Evolutionary conservation across 1,140 invertebrate species (phyloP).

Genomic region (Nephila pilipes): DNA sequence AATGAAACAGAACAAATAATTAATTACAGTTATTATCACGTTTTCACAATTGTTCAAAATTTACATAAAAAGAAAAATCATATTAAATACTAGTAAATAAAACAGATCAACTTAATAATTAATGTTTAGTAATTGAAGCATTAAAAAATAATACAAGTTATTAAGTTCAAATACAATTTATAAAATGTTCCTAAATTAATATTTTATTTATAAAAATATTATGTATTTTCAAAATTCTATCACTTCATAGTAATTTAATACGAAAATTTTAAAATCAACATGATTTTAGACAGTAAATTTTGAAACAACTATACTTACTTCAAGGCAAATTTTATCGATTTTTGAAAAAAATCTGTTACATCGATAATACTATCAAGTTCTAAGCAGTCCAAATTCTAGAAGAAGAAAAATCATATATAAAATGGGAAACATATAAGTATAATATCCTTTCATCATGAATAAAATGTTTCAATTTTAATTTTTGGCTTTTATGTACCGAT

Average conservation of each 20-base stretch:
- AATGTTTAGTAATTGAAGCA: not conserved
- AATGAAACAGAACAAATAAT: not conserved
- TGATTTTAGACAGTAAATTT: not conserved
- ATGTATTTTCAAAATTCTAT: no score
- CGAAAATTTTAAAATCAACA: no score
- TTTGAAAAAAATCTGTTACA: conserved; percentile 8
- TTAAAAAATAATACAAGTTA: not conserved
- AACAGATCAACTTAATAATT: not conserved
- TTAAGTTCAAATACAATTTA: not conserved
- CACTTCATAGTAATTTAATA: no score
- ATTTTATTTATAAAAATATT: no score
- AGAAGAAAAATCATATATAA: not conserved
- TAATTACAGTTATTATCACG: no score
- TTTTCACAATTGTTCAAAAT: no score
- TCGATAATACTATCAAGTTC: not conserved
- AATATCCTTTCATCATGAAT: no score
- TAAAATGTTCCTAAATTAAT: no score
- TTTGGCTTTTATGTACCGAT: no score
- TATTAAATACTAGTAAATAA: no score
- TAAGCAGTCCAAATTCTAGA: not conserved
- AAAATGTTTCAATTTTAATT: no score
- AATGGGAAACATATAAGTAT: no score
- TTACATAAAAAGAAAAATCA: not conserved
- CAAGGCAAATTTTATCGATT: conserved; percentile 30
- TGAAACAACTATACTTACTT: conserved; percentile 53